These are phyloP conservation scores for Halichoerus grypus DNA, from an alignment of 2,113 vertebrate genomes.

Conservation along the genomic window DNA sequence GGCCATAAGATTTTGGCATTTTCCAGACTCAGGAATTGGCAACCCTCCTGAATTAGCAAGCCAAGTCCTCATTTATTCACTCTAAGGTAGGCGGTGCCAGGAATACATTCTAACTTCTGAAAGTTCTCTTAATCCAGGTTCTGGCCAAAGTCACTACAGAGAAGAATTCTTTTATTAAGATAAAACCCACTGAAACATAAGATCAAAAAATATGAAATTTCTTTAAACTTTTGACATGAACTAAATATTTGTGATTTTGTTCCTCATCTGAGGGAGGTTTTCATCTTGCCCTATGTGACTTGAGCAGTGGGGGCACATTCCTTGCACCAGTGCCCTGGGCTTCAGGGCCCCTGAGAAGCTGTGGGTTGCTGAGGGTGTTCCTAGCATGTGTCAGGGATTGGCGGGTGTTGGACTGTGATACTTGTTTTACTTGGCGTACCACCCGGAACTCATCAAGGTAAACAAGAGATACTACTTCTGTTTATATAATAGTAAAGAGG, in stretches of 20 bases:
- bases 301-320: rapidly evolving
- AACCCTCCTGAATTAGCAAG: conserved; percentile 2
- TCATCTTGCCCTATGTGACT: neutral
- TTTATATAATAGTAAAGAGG: neutral
- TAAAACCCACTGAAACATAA: neutral
- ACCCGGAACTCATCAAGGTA: neutral
- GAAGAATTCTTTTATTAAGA: conserved; percentile 18
- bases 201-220: neutral
- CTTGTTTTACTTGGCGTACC: neutral
- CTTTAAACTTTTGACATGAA: neutral
- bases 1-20: conserved; percentile 23
- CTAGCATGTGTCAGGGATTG: neutral
- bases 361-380: neutral
- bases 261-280: neutral
- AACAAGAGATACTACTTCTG: neutral
- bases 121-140: conserved; percentile 37
- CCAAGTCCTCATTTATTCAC: conserved; percentile 49
- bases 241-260: neutral
- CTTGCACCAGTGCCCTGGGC: neutral
- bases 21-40: conserved; percentile 43
- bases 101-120: conserved; percentile 44
- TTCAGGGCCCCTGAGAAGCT: neutral
- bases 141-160: neutral
- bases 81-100: neutral
- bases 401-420: neutral